These are phyloP conservation scores for Labeo calbasu DNA, from an alignment of 2,797 vertebrate species.

Conservation along the genomic window DNA sequence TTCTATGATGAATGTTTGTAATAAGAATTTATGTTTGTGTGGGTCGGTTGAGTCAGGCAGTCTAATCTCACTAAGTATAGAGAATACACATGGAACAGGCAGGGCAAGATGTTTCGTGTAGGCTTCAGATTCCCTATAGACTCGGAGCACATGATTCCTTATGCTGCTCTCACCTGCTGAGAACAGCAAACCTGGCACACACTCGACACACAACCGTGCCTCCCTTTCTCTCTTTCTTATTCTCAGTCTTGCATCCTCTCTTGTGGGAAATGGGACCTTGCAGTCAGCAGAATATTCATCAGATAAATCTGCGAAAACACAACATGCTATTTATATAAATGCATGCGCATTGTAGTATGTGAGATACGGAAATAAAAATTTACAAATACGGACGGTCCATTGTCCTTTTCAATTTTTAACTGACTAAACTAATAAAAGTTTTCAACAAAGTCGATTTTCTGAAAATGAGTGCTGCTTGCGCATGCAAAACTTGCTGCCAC, in stretches of 20 bases:
- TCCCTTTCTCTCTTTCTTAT: slow-evolving; percentile 23
- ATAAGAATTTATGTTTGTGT: slow-evolving; percentile 31
- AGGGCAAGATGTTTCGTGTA: slow-evolving; percentile 35
- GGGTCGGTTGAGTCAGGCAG: slow-evolving; percentile 15
- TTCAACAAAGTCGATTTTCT: background rate
- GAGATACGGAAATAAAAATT: background rate
- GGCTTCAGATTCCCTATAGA: slow-evolving; percentile 42
- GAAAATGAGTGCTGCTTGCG: background rate
- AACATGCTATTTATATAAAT: slow-evolving; percentile 27
- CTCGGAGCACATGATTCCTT: slow-evolving; percentile 36
- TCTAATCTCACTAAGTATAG: slow-evolving; percentile 38
- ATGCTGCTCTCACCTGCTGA: slow-evolving; percentile 49
- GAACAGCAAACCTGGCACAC: slow-evolving; percentile 43
- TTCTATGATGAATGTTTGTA: slow-evolving; percentile 26
- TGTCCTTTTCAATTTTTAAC: slow-evolving; percentile 9
- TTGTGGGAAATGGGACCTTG: slow-evolving; percentile 41
- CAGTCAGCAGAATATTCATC: slow-evolving; percentile 52
- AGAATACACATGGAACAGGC: slow-evolving; percentile 27
- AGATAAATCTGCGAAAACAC: slow-evolving; percentile 49
- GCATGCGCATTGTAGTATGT: background rate
- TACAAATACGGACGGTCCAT: background rate
- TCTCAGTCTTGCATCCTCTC: slow-evolving; percentile 18
- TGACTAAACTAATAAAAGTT: slow-evolving; percentile 15
- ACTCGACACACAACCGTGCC: slow-evolving; percentile 38
- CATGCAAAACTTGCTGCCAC: background rate